phyloP scores from a whole-genome alignment of 2,888 invertebrate genomes.

The Lutraria lutraria region DNA sequence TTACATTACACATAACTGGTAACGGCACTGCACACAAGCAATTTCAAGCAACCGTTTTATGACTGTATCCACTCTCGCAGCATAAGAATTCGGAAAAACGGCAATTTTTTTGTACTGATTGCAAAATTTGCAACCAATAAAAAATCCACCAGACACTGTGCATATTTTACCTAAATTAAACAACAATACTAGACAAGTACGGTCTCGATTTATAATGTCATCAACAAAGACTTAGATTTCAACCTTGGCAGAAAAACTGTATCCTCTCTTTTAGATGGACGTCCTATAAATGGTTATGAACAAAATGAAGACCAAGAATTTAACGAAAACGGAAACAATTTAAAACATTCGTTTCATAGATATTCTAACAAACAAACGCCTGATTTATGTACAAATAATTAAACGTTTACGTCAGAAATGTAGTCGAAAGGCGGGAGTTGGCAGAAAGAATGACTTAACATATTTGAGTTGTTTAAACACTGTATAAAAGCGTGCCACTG shows the following conservation, averaged over 20 bases:
- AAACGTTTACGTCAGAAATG: conserved; percentile 33
- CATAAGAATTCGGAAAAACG: not conserved
- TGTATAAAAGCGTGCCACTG: conserved; percentile 61
- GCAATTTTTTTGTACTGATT: not conserved
- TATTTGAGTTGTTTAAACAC: conserved; percentile 66
- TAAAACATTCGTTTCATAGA: conserved; percentile 5
- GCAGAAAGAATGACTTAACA: conserved; percentile 56
- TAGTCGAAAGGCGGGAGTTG: conserved; percentile 37
- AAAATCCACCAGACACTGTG: not conserved
- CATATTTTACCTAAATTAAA: not conserved
- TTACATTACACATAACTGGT: not conserved
- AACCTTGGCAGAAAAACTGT: not conserved
- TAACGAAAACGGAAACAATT: conserved; percentile 29
- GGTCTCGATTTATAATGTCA: not conserved
- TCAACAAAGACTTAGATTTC: not conserved
- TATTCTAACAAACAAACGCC: not conserved
- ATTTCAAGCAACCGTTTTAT: not conserved
- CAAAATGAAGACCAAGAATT: not conserved
- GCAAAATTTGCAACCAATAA: not conserved
- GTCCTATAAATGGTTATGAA: too few species aligned
- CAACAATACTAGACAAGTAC: not conserved
- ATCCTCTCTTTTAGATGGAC: not conserved
- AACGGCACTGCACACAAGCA: conserved; percentile 3
- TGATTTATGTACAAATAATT: conserved; percentile 62
- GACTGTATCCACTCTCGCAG: not conserved